Evolutionary conservation across 2,113 vertebrate species (phyloP).

Genomic region (Aphelocoma coerulescens): DNA sequence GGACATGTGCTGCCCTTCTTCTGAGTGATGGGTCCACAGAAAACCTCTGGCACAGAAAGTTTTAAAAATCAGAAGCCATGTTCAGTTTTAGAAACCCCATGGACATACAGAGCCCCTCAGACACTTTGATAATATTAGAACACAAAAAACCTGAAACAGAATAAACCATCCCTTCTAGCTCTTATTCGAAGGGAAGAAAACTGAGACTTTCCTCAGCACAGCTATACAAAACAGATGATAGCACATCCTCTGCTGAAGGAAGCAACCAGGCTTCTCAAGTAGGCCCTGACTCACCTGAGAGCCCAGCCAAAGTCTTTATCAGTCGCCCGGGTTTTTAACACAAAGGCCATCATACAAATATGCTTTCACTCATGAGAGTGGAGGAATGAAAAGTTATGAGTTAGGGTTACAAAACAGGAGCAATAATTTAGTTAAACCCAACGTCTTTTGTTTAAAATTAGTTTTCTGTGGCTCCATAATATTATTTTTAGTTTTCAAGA

Average conservation of each 20-base stretch:
- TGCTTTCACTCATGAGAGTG: neutral
- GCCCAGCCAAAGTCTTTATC: neutral
- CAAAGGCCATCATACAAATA: neutral
- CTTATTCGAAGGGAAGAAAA: constrained; percentile 18
- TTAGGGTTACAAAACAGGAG: neutral
- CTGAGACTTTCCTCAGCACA: neutral
- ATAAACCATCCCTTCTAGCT: constrained; percentile 1
- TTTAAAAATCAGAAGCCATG: neutral
- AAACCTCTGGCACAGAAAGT: neutral
- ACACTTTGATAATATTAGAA: neutral
- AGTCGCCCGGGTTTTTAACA: neutral
- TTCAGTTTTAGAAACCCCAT: neutral
- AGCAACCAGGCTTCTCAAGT: neutral
- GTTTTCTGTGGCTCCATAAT: neutral
- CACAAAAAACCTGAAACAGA: neutral
- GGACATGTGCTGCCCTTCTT: neutral
- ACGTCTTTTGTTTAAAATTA: neutral
- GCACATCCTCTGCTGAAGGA: neutral
- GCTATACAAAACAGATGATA: neutral
- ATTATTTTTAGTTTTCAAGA: constrained; percentile 15
- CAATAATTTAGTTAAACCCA: neutral
- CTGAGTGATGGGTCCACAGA: neutral
- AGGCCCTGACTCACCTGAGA: neutral
- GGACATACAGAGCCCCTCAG: neutral
- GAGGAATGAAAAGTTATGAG: neutral